These are phyloP conservation scores for Drosophila anomalata DNA, from an alignment of 2,888 invertebrate species.

Conservation along the genomic window DNA sequence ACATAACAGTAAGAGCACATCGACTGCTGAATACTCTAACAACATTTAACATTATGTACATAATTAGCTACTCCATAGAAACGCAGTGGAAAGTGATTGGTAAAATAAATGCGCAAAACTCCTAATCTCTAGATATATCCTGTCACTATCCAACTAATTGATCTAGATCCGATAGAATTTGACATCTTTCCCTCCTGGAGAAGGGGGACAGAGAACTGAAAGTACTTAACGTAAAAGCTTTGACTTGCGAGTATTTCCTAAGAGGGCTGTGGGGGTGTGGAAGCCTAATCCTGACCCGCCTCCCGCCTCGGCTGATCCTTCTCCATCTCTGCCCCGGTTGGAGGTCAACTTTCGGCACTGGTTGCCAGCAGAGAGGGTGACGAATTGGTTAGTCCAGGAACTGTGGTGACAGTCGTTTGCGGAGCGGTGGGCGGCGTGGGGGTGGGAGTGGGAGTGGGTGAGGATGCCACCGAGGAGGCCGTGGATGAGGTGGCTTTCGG, in stretches of 20 bases:
- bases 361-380: conserved; percentile 60
- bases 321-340: background rate
- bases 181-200: conserved; percentile 22
- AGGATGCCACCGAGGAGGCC: conserved; percentile 17
- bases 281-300: conserved; percentile 3
- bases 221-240: conserved; percentile 63
- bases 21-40: conserved; percentile 33
- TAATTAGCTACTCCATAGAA: conserved; percentile 36
- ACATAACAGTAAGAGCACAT: conserved; percentile 26
- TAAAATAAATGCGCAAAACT: conserved; percentile 68
- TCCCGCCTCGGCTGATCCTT: background rate
- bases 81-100: conserved; percentile 17
- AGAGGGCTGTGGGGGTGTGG: conserved; percentile 32
- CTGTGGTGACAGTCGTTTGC: conserved; percentile 24
- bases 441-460: conserved; percentile 23
- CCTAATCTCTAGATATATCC: conserved; percentile 23
- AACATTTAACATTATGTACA: conserved; percentile 48
- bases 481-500: conserved; percentile 32
- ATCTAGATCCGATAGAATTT: conserved; percentile 30
- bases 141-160: conserved; percentile 37
- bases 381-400: conserved; percentile 50
- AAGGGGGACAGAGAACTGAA: conserved; percentile 22
- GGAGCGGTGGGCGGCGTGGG: conserved; percentile 28
- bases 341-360: conserved; percentile 60
- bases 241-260: conserved; percentile 71